Base-by-base conservation (phyloP, 1,140 invertebrate genomes). In the Apis florea region DNA sequence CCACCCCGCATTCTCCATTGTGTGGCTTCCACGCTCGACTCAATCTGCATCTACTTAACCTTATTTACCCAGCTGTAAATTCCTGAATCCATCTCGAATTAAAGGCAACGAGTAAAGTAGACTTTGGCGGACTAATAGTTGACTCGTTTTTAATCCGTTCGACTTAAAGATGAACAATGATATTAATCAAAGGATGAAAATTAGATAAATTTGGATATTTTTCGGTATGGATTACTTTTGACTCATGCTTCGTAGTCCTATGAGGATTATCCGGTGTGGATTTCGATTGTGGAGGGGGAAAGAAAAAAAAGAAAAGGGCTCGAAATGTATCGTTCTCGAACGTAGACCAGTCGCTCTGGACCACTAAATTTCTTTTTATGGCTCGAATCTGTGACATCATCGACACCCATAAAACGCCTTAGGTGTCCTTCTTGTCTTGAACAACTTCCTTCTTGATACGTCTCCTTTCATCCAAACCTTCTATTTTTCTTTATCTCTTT, bases 11-110 rank as follows among this genome's bases (percentile, higher is more conserved):
- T 75, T 54, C 70, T 67, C 58, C 86, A 73, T 81, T 85, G 88
- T 89, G 80, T 58, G 89, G 89, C 87, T 90, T 90, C 89, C 73
- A 79, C 82, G 89, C 83, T 89, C 88, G 64, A 87, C 83, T 90
- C 87, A 90, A 90, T 90, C 88, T 90, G 81, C 83, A 85, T 74
- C 85, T 90, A 87, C 84, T 90, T 90, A 89, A 88, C 87, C 87
- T 87, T 89, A 85, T 89, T 90, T 78, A 73, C 66, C 69, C 69
- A 67, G 72, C 83, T 83, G 81, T 85, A 79, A 89, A 89, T 89
- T 84, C 75, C 69, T 70, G 67, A 66, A 86, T 86, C 67, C 64
- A 69, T 53, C 74, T 51, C 66, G 59, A 59, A 66, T 24, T 31
- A 24, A 61, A 69, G 31, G 53, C 31, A 58, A 66, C 63, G 40